Evolutionary conservation across 2,797 vertebrate species (phyloP).

Genomic region (Typhlichthys eigenmanni): DNA sequence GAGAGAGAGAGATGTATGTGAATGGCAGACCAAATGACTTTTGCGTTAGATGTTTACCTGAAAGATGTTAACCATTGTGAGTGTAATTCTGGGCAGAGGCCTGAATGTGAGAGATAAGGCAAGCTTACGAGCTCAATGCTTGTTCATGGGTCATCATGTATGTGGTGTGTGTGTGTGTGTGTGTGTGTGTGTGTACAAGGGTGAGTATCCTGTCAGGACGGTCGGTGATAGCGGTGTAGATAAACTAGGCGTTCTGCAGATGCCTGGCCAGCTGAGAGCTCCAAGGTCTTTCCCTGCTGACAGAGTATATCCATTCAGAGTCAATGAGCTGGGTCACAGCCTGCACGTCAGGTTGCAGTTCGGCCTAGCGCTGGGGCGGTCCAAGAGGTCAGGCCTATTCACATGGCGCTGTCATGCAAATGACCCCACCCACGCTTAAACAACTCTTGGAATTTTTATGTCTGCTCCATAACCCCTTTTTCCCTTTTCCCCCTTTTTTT

Average conservation of each 20-base stretch:
- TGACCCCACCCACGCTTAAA: conserved; percentile 95
- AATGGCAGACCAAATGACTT: conserved; percentile 20
- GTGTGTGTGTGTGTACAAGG: conserved; percentile 11
- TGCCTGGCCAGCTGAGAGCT: conserved; percentile 85
- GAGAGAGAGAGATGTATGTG: not conserved
- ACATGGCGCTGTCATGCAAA: conserved; percentile 96
- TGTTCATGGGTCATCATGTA: not conserved
- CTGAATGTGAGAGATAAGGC: conserved; percentile 48
- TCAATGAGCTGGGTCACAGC: conserved; percentile 98
- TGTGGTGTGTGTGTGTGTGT: not conserved
- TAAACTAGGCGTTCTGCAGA: conserved; percentile 91
- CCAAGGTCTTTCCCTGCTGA: conserved; percentile 90
- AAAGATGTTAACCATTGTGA: conserved; percentile 29
- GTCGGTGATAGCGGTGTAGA: conserved; percentile 21
- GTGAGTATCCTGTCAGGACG: conserved; percentile 1
- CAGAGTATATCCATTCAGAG: conserved; percentile 98
- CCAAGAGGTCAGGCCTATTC: conserved; percentile 97
- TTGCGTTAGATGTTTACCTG: conserved; percentile 24
- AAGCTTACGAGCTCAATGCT: conserved; percentile 35
- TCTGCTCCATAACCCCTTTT: conserved; percentile 86
- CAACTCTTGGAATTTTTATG: conserved; percentile 99
- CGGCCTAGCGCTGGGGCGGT: conserved; percentile 94
- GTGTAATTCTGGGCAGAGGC: conserved; percentile 17
- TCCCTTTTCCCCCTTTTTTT: conserved; percentile 45
- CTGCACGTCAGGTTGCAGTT: conserved; percentile 94